Percentiles rank a stretch among this genome's conserved stretches.
These are phyloP conservation scores for Antheraea assamensis DNA, from an alignment of 2,888 invertebrate genomes.

Conservation along the genomic window DNA sequence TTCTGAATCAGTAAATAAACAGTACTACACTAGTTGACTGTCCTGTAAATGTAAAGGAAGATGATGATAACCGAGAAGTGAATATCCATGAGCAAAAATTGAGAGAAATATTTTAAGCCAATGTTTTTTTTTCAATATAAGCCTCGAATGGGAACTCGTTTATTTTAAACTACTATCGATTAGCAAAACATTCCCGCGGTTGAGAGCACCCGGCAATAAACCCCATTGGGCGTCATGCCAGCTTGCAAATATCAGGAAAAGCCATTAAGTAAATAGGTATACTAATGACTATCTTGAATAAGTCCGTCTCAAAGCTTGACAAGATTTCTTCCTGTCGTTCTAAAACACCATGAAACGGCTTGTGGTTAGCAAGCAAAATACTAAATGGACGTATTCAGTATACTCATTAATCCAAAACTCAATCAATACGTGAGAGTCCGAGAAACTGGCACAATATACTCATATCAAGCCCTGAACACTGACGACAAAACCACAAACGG, in stretches of 20 bases:
- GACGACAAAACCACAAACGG: conserved; percentile 1
- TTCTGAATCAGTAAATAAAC: neutral
- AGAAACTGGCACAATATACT: neutral
- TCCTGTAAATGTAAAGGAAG: neutral
- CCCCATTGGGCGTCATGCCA: neutral
- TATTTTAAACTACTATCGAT: neutral
- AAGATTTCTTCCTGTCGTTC: neutral
- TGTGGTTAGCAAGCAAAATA: neutral
- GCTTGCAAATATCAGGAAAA: neutral
- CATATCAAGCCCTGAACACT: neutral
- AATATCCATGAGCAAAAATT: neutral
- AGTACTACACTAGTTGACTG: neutral
- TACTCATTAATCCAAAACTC: neutral
- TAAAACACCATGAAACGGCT: neutral
- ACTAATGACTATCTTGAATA: neutral
- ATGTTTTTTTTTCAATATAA: neutral
- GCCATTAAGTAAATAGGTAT: neutral
- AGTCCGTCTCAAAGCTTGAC: neutral
- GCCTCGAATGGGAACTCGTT: neutral
- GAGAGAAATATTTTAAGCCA: neutral
- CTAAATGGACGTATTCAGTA: neutral
- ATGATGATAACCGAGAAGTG: neutral
- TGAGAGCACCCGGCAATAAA: neutral
- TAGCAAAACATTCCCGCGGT: neutral
- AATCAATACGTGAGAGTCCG: neutral